These are phyloP conservation scores for Nycteola revayana DNA, from an alignment of 2,888 invertebrate species.

Conservation along the genomic window DNA sequence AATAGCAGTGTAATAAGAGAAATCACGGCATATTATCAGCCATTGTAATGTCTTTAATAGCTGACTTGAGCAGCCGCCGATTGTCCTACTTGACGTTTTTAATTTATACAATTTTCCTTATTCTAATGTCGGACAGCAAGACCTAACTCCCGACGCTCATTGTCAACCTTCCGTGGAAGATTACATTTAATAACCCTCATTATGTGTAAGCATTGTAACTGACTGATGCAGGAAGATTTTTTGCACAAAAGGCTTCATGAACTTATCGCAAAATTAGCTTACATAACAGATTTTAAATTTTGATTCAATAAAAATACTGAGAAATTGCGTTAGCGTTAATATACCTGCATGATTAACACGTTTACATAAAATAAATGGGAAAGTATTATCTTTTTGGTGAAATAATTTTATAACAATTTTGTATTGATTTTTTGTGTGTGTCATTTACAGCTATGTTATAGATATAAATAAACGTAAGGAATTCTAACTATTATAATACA, in stretches of 20 bases:
- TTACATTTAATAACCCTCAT: slow-evolving; percentile 41
- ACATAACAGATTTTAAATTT: no score
- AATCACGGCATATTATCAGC: slow-evolving; percentile 18
- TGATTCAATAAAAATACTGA: no score
- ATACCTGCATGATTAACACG: no score
- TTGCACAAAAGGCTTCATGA: slow-evolving; percentile 51
- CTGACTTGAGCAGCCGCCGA: slow-evolving; percentile 34
- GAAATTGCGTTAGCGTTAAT: no score
- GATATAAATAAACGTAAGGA: no score
- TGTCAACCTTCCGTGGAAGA: slow-evolving; percentile 46
- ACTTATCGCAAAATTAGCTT: slow-evolving; percentile 29
- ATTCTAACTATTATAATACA: slow-evolving; percentile 20
- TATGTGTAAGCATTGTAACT: slow-evolving; percentile 29
- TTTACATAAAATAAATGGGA: no score
- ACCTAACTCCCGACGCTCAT: slow-evolving; percentile 31
- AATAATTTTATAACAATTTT: no score
- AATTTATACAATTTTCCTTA: slow-evolving; percentile 42
- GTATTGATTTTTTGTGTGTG: no score
- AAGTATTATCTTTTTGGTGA: no score
- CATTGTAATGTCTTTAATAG: slow-evolving; percentile 26
- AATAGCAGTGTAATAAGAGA: slow-evolving; percentile 11
- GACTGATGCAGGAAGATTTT: slow-evolving; percentile 60
- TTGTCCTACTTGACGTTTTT: slow-evolving; percentile 46
- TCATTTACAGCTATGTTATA: no score
- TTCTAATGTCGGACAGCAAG: slow-evolving; percentile 31